Conservation (phyloP, 2,797 vertebrate genomes). For the Pangasius sanitwongsei region DNA sequence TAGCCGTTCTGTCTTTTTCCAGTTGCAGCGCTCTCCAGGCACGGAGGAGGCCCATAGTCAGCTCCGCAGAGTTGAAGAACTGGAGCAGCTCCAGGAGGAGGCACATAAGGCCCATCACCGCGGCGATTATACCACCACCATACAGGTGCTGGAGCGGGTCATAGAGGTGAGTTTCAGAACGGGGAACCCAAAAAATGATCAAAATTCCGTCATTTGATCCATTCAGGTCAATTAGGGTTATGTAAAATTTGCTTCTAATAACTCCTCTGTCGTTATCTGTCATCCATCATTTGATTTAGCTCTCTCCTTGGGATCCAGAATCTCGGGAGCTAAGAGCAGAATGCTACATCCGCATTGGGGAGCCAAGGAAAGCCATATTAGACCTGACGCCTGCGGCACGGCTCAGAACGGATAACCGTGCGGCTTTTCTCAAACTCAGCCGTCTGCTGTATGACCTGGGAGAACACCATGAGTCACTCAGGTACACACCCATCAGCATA, state of each 20-base stretch:
- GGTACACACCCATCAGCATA: constrained; percentile 60
- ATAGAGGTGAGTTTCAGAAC: constrained; percentile 72
- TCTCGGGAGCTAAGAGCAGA: constrained; percentile 81
- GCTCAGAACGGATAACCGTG: constrained; percentile 83
- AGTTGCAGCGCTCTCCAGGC: constrained; percentile 76
- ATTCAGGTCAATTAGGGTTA: background rate
- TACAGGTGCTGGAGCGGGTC: constrained; percentile 74
- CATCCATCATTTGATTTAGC: constrained; percentile 58
- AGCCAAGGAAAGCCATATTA: constrained; percentile 80
- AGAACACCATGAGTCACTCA: constrained; percentile 80
- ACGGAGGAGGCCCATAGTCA: constrained; percentile 77
- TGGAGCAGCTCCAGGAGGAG: constrained; percentile 76
- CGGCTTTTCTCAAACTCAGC: constrained; percentile 82
- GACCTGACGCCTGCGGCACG: constrained; percentile 79
- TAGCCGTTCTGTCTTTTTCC: background rate
- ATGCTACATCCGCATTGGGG: constrained; percentile 78
- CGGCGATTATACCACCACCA: constrained; percentile 72
- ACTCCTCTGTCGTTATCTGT: background rate
- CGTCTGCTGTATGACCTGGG: constrained; percentile 80
- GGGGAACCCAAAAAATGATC: no score
- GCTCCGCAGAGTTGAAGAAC: constrained; percentile 69
- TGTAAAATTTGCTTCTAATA: background rate
- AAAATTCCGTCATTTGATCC: background rate
- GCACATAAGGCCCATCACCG: constrained; percentile 71
- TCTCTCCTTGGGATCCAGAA: constrained; percentile 83